phyloP scores from a whole-genome alignment of 64 coral and sea anemone genomes.

The Porites lutea region DNA sequence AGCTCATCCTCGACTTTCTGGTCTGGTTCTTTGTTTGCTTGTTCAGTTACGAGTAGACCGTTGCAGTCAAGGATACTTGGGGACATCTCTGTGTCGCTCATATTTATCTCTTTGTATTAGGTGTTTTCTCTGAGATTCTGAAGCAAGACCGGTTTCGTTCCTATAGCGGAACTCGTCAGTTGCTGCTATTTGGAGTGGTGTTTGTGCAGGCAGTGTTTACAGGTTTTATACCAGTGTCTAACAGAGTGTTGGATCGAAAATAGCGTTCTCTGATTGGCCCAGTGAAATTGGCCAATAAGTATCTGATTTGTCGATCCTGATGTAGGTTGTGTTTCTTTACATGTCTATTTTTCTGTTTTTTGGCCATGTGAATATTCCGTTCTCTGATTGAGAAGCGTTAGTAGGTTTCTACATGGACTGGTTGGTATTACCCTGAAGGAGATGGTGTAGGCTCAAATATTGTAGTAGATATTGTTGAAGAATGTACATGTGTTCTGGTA shows the following conservation, averaged over 20 bases:
- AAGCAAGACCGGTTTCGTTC: constrained; percentile 6
- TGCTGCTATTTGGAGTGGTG: constrained; percentile 4
- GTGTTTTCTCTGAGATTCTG: constrained; percentile 19
- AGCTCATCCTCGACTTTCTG: constrained; percentile 16
- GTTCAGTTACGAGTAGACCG: constrained; percentile 5
- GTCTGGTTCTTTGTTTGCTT: constrained; percentile 8
- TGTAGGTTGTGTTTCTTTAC: too few relatives aligned
- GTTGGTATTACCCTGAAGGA: too few relatives aligned
- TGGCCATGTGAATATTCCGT: too few relatives aligned
- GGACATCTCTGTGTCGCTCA: constrained; percentile 2
- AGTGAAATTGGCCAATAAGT: too few relatives aligned
- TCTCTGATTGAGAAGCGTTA: too few relatives aligned
- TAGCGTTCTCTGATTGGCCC: too few relatives aligned
- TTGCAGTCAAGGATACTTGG: neutral
- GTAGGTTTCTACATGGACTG: too few relatives aligned
- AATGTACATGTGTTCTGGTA: too few relatives aligned
- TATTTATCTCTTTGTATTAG: constrained; percentile 6
- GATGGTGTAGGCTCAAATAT: too few relatives aligned
- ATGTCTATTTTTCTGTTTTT: too few relatives aligned
- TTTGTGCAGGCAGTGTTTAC: neutral
- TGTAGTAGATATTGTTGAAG: too few relatives aligned
- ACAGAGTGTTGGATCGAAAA: neutral
- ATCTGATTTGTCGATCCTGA: too few relatives aligned
- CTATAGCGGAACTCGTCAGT: neutral
- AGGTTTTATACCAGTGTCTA: neutral